These are phyloP conservation scores for Drosophila pruinosa DNA, from an alignment of 1,140 invertebrate species.

Conservation along the genomic window DNA sequence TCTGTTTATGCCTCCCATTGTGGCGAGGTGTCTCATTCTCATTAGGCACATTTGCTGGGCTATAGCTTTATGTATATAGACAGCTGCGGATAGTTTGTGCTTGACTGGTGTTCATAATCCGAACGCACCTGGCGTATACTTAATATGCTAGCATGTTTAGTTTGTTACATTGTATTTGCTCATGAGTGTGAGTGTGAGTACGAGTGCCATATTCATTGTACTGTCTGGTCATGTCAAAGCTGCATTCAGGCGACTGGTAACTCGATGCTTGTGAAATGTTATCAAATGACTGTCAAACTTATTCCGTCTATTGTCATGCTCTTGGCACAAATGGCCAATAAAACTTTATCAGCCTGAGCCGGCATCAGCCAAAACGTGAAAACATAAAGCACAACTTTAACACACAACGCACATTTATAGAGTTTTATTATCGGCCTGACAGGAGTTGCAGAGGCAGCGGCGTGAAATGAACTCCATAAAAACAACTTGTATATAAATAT, in stretches of 20 bases:
- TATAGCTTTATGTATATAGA: not conserved
- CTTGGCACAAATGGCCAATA: conserved; percentile 29
- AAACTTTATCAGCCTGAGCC: conserved; percentile 53
- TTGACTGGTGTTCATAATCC: conserved; percentile 20
- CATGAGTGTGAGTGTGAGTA: not conserved
- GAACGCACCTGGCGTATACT: conserved; percentile 11
- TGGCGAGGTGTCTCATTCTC: not conserved
- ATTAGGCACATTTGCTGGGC: conserved; percentile 11
- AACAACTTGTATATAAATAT: not conserved
- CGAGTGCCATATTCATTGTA: conserved; percentile 27
- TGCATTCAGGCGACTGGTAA: conserved; percentile 51
- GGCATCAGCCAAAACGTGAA: conserved; percentile 28
- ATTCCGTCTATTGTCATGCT: conserved; percentile 30
- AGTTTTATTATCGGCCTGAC: conserved; percentile 20
- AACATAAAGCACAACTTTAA: conserved; percentile 23
- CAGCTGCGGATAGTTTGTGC: conserved; percentile 12
- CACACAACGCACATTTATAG: not conserved
- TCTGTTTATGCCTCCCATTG: no score
- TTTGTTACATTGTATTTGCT: not conserved
- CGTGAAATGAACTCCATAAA: conserved; percentile 6
- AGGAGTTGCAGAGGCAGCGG: not conserved
- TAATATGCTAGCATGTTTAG: not conserved
- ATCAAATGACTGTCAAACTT: conserved; percentile 68
- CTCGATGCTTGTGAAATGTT: conserved; percentile 67
- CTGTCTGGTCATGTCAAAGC: conserved; percentile 26